Conservation (phyloP, 2,888 invertebrate species). For the Hypomecis atomaria region DNA sequence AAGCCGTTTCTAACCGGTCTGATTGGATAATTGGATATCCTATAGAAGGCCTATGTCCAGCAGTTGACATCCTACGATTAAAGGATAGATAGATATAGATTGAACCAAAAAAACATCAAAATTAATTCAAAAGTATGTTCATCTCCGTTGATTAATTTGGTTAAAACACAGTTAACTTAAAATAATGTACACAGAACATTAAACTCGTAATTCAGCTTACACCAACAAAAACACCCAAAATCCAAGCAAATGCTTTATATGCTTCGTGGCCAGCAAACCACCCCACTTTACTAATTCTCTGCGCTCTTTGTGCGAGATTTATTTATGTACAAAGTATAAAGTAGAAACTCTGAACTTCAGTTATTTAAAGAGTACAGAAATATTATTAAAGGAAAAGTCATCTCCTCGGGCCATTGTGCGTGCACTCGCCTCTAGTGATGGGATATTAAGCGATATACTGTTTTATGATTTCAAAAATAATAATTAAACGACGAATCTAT, state of each 20-base stretch:
- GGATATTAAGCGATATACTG: background rate
- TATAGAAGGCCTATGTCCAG: too few species aligned
- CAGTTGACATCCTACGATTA: too few species aligned
- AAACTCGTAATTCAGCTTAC: too few species aligned
- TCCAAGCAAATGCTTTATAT: background rate
- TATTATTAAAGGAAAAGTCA: slow-evolving; percentile 36
- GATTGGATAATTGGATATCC: too few species aligned
- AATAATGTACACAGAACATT: too few species aligned
- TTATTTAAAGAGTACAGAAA: slow-evolving; percentile 30
- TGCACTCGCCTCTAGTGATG: slow-evolving; percentile 23
- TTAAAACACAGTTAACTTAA: too few species aligned
- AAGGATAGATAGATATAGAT: too few species aligned
- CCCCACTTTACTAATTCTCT: slow-evolving; percentile 2
- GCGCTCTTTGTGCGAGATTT: slow-evolving; percentile 21
- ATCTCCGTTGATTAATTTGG: too few species aligned
- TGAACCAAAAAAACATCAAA: too few species aligned
- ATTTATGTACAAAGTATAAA: slow-evolving; percentile 25
- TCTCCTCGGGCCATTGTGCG: slow-evolving; percentile 31
- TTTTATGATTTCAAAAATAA: background rate
- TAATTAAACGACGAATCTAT: background rate
- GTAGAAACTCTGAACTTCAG: slow-evolving; percentile 21
- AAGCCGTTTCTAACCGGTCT: too few species aligned
- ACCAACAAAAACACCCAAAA: background rate
- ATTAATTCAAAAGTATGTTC: too few species aligned
- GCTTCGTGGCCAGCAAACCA: background rate